Base-by-base conservation (phyloP, 1,140 invertebrate genomes). In the Uloborus diversus region DNA sequence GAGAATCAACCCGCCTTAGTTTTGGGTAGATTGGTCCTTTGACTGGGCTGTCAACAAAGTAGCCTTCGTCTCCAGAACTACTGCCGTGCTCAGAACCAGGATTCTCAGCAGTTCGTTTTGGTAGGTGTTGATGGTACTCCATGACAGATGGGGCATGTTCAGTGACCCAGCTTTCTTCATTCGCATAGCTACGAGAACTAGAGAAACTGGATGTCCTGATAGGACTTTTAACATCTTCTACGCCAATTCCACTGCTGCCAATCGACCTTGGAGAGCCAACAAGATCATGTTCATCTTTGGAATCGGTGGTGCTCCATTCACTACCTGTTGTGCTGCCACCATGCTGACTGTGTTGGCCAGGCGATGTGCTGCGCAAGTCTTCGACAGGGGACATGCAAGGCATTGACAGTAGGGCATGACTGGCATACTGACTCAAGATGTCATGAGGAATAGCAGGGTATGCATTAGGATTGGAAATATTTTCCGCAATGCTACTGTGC, bases 1-100 rank as follows among this genome's bases (percentile, higher is more conserved):
- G 94, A 5, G 94, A 96, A 84, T 96, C 94, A 33, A 95, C 88
- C 84, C 95, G 94, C 35, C 94, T 90, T 85, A 94, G 92, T 75
- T 84, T 85, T 32, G 66, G 56, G 47, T 80, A 85, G 79, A 59
- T 76, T 65, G 37, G 82, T 47, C 42, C 71, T 49, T 81, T 81
- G 2, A 79, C 66, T 1, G 66, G 82, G 42, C 70, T 81, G 17
- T 82, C 82, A 49, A 78, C 13, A 68, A 73, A 79, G 61, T 82
- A 81, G 61, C 83, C 56, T 78, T 94, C 93, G 9, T 94, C 93
- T 0, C 92, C 92, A 20, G 92, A 92, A 7, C 90, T 90, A 47
- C 89, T 90, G 9, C 93, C 91, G 66, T 82, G 68, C 68, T 85
- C 81, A 28, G 83, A 81, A 51, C 83, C 68, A 1, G 93, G 93